These are phyloP conservation scores for Galeruca laticollis DNA, from an alignment of 2,888 invertebrate genomes.

Conservation along the genomic window DNA sequence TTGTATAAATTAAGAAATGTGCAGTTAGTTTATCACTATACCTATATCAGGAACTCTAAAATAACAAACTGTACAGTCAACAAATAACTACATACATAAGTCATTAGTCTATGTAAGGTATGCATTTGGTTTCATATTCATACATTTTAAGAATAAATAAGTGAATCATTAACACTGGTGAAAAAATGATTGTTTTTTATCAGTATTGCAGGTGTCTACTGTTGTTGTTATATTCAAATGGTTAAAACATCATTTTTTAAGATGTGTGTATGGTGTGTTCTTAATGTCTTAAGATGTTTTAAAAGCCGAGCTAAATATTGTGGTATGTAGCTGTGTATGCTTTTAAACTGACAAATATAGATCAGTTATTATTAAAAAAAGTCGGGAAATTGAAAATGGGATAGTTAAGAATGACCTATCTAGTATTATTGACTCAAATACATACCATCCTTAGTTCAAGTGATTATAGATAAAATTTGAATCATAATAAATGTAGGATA, in stretches of 20 bases:
- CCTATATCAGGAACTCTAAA: not conserved
- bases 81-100: slow-evolving; percentile 3
- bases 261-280: not conserved
- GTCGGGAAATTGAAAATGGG: too few species aligned
- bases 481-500: too few species aligned
- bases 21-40: too few species aligned
- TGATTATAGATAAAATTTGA: too few species aligned
- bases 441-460: too few species aligned
- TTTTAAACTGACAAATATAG: not conserved
- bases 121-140: not conserved
- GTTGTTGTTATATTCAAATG: not conserved
- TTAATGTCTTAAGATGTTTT: not conserved
- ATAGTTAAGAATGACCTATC: too few species aligned
- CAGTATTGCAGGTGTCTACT: not conserved
- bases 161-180: slow-evolving; percentile 9
- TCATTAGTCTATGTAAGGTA: slow-evolving; percentile 10
- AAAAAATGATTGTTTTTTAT: not conserved
- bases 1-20: too few species aligned
- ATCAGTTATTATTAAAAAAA: too few species aligned
- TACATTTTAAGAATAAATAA: slow-evolving; percentile 4
- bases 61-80: not conserved
- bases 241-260: not conserved
- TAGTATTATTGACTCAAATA: too few species aligned
- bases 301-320: slow-evolving; percentile 4
- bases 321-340: not conserved